Conservation (phyloP, 2,113 vertebrate species). For the Sebastes fasciatus region DNA sequence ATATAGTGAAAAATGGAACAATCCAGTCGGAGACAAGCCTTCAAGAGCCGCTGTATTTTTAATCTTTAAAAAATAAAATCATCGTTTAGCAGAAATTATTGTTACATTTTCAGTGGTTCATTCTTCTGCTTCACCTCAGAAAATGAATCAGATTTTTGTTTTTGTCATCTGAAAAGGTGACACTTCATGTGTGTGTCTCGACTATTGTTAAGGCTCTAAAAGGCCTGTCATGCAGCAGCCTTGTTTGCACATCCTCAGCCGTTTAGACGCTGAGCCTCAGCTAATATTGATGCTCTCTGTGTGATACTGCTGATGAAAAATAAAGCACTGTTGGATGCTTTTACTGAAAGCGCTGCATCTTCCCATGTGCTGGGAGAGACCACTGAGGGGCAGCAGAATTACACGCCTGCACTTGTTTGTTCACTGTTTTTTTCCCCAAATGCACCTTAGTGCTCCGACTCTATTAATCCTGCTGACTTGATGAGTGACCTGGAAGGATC, state of each 20-base stretch:
- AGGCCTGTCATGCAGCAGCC: conserved; percentile 41
- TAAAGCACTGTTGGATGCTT: conserved; percentile 10
- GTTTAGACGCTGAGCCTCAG: conserved; percentile 51
- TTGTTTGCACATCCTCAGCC: conserved; percentile 56
- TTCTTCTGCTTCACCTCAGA: conserved; percentile 38
- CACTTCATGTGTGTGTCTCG: conserved; percentile 1
- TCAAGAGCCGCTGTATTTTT: neutral
- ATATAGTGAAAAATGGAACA: neutral
- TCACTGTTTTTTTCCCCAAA: conserved; percentile 16
- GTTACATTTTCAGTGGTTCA: conserved; percentile 7
- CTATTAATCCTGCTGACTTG: conserved; percentile 67
- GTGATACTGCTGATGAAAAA: conserved; percentile 47
- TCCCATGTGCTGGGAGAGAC: conserved; percentile 35
- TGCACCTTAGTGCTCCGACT: conserved; percentile 40
- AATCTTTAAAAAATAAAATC: neutral
- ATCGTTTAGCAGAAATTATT: neutral
- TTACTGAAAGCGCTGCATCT: neutral
- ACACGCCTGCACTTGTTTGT: conserved; percentile 50
- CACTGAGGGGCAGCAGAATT: conserved; percentile 78
- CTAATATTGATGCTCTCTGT: conserved; percentile 63
- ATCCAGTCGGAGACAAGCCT: conserved; percentile 1
- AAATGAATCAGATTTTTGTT: conserved; percentile 47
- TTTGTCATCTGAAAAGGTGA: conserved; percentile 30
- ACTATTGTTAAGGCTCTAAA: conserved; percentile 10
- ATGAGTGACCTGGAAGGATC: conserved; percentile 62